Base-by-base conservation (phyloP, 2,797 vertebrate species). In the Cossypha polioptera region DNA sequence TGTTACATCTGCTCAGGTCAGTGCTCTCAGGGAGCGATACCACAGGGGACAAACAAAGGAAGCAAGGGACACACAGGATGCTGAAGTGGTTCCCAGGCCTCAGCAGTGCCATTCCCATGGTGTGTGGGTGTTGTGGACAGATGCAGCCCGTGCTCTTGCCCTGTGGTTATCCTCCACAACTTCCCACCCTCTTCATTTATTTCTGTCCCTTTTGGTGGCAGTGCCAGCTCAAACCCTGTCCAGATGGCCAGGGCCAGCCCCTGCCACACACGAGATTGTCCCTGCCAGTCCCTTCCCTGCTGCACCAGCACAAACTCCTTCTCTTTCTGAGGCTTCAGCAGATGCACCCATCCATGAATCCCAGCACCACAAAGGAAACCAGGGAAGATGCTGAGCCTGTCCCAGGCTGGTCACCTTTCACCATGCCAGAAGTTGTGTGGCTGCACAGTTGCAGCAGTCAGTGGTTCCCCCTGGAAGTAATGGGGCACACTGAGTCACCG, bases 161-260 rank as follows among this genome's bases (percentile, higher is more conserved):
- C 21, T 92, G 85, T 81, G 85, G 85, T 90, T 91, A 69, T 31
- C 54, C 62, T 90, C 82, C 90, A 78, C 81, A 61, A 25, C 45
- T 91, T 95, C 81, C 77, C 81, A 78, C 42, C 55, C 10, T 3
- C 38, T 61, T 42, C 51, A 33, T 61, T 79, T 85, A 88, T 94
- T 94, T 86, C 78, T 58, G 35, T n/a, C 45, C 51, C n/a, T 73
- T 69, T 53, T 13, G 28, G 19, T 61, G 51, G 36, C 71, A 43
- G 35, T 21, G 50, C 45, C 75, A 73, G 92, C 43, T 82, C 67
- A 36, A 79, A 31, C 35, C 47, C 54, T 22, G 76, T 48, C 33
- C 3, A 6, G 53, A 29, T 33, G 57, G 57, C 61, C 3, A 3
- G 55, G 26, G 35, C 59, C 62, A 78, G 24, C 22, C 50, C 48